These are phyloP conservation scores for Corythornis cristatus DNA, from an alignment of 2,113 vertebrate species.

Conservation along the genomic window DNA sequence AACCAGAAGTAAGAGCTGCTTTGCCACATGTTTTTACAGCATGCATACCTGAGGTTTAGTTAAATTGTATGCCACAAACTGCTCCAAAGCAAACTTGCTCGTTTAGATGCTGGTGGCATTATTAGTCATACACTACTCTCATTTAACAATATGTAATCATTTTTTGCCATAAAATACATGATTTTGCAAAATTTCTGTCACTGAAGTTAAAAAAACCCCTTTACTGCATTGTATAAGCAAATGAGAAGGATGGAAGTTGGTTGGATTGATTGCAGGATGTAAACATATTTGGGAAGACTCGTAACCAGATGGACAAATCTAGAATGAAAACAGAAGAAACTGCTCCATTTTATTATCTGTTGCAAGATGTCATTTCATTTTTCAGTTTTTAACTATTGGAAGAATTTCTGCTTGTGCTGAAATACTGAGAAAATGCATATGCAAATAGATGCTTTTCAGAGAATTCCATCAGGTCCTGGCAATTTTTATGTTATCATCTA, in stretches of 20 bases:
- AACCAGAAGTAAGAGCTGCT: neutral
- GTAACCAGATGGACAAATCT: neutral
- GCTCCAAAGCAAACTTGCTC: neutral
- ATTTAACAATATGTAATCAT: neutral
- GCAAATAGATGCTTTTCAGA: neutral
- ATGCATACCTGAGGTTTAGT: constrained; percentile 23
- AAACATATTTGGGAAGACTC: neutral
- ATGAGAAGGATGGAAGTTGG: neutral
- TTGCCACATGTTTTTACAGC: neutral
- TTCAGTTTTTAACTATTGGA: neutral
- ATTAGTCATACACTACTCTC: neutral
- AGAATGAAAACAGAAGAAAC: neutral
- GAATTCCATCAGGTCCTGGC: neutral
- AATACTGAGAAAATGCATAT: neutral
- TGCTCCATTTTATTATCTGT: neutral
- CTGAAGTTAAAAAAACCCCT: neutral
- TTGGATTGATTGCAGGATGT: neutral
- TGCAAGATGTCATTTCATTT: neutral
- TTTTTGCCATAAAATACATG: neutral
- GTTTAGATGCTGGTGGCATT: neutral
- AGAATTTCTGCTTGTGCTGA: neutral
- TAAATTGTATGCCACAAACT: constrained; percentile 13
- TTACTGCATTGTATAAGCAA: neutral
- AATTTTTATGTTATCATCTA: neutral
- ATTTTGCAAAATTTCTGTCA: neutral